A percentile compares a stretch with the other conserved stretches of the same genome.
phyloP scores from a whole-genome alignment of 2,113 vertebrate species.

The Dasypus novemcinctus region DNA sequence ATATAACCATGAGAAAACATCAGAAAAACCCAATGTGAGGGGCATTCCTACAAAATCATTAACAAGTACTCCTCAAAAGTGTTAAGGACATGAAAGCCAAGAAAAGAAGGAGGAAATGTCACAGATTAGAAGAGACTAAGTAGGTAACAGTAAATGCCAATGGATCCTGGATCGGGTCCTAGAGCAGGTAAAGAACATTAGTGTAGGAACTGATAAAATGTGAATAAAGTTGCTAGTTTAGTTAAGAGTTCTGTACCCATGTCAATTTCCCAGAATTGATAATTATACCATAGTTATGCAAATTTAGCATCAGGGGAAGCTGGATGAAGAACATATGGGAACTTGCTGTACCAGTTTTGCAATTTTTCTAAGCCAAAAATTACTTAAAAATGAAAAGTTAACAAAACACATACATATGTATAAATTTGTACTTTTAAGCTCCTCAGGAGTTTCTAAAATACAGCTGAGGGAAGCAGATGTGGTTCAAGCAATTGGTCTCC shows the following conservation, averaged over 20 bases:
- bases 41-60: neutral
- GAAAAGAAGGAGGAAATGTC: neutral
- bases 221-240: neutral
- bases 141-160: neutral
- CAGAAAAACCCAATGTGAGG: neutral
- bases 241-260: neutral
- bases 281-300: neutral
- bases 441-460: neutral
- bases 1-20: neutral
- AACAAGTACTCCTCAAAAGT: neutral
- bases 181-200: neutral
- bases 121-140: neutral
- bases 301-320: neutral
- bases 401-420: neutral
- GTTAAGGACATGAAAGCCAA: neutral
- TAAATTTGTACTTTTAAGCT: neutral
- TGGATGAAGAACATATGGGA: neutral
- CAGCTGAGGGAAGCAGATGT: too few relatives aligned
- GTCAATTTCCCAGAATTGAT: neutral
- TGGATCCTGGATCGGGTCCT: neutral
- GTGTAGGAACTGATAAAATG: neutral
- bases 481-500: too few relatives aligned
- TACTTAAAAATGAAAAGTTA: constrained; percentile 12
- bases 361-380: neutral
- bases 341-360: neutral